Percentiles rank a stretch among this genome's conserved stretches.
Evolutionary conservation across 2,113 vertebrate species (phyloP).

Genomic region (Kryptolebias marmoratus): DNA sequence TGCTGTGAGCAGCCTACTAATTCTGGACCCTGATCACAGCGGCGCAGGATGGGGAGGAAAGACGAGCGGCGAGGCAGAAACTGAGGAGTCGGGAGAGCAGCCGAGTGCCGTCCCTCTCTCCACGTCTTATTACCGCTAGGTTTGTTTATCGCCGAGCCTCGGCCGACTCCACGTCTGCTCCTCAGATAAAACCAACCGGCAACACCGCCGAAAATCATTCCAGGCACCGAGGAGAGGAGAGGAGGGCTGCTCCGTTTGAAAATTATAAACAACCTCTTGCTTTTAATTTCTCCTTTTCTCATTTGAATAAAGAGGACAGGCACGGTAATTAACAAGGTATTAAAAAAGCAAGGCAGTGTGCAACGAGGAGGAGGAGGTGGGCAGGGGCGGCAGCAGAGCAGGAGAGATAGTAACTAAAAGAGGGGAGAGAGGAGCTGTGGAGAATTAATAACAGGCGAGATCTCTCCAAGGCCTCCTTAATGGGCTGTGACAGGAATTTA

Average conservation of each 20-base stretch:
- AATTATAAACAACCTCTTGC: slow-evolving; percentile 73
- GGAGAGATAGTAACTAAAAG: slow-evolving; percentile 62
- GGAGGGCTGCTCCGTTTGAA: slow-evolving; percentile 60
- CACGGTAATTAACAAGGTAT: slow-evolving; percentile 81
- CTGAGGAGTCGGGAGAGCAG: slow-evolving; percentile 14
- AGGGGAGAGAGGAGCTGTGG: slow-evolving; percentile 70
- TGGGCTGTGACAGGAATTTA: slow-evolving; percentile 86
- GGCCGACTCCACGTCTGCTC: slow-evolving; percentile 48
- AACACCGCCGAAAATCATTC: slow-evolving; percentile 70
- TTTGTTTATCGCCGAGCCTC: slow-evolving; percentile 71
- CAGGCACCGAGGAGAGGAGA: slow-evolving; percentile 46
- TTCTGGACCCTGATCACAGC: slow-evolving; percentile 42
- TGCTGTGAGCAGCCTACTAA: slow-evolving; percentile 64
- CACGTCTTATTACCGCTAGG: slow-evolving; percentile 59
- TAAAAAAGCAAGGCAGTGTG: slow-evolving; percentile 71
- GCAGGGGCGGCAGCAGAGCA: slow-evolving; percentile 39
- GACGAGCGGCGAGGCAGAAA: slow-evolving; percentile 6
- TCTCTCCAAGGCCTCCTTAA: slow-evolving; percentile 85
- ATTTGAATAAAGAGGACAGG: slow-evolving; percentile 83
- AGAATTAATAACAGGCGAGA: slow-evolving; percentile 84
- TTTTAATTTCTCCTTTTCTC: slow-evolving; percentile 79
- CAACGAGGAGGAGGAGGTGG: slow-evolving; percentile 27
- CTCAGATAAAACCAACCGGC: slow-evolving; percentile 69
- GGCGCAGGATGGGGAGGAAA: slow-evolving; percentile 20
- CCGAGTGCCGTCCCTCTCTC: slow-evolving; percentile 45